Conservation (phyloP, 2,113 vertebrate species). For the Grallaria varia region DNA sequence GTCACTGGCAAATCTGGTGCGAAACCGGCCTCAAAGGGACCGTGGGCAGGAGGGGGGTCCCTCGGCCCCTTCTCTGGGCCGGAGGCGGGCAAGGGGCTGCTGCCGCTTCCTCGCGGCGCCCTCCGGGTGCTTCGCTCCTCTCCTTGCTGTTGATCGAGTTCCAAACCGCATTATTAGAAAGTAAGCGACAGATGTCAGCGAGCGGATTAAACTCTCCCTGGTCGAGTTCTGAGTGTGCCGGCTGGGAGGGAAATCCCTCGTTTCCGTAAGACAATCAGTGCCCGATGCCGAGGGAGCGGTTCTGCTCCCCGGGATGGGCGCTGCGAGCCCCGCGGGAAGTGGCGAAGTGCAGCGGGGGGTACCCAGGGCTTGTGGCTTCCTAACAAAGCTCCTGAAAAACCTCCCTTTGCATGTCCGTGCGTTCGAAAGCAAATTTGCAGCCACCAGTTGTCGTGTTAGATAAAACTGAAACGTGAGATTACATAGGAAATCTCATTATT, state of each 20-base stretch:
- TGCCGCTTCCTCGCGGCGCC: not conserved
- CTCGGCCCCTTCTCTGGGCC: not conserved
- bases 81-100: not conserved
- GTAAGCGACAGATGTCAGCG: conserved; percentile 55
- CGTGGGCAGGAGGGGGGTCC: not conserved
- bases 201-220: conserved; percentile 55
- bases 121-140: not conserved
- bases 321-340: not conserved
- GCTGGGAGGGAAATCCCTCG: conserved; percentile 28
- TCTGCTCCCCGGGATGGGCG: not conserved
- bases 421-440: not conserved
- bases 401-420: not conserved
- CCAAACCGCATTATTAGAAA: conserved; percentile 61
- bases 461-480: not conserved
- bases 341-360: not conserved
- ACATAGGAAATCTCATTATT: not conserved
- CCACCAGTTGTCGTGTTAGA: not conserved
- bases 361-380: not conserved
- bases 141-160: conserved; percentile 5
- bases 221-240: conserved; percentile 8
- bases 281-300: not conserved
- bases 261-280: not conserved
- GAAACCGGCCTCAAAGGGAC: not conserved
- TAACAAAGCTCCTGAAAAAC: not conserved
- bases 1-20: not conserved